Evolutionary conservation across 2,797 vertebrate genomes (phyloP), one percentile per base, ranked within the genome.

Genomic region (Martes flavigula): DNA sequence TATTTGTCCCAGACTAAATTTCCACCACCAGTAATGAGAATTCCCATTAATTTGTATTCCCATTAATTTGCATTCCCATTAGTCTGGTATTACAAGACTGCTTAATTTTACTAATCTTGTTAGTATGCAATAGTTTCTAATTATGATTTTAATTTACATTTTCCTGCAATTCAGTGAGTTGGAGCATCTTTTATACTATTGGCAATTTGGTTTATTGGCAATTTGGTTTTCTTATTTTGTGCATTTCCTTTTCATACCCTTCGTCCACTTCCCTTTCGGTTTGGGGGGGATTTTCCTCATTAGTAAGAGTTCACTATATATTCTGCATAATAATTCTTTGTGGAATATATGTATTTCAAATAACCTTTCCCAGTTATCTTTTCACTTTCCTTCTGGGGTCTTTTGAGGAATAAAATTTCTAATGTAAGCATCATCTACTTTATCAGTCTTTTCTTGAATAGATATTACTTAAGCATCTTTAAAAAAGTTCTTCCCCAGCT

Each of bases 81-180:
- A 46, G 48, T 60, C 64, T 43, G 48, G 17, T 23, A 58, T 87
- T 86, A 13, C 4, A 68, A 82, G 25, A 86, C 20, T 43, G 17
- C 27, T 75, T 86, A 30, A 56, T 72, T 89, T 90, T n/a, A 38
- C 8, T 51, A 66, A 72, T n/a, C 8, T 75, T 86, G 25, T 58
- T 85, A 32, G 38, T 75, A 18, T 85, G 87, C 62, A 70, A 70
- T 83, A 14, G 27, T 75, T 88, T 92, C 72, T 81, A 72, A 62
- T 84, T 91, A 30, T 84, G 48, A 78, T 85, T 95, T 79, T 82
- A 75, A 58, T 85, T 66, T 79, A 20, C n/a, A 85, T 66, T 92
- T 88, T 91, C 64, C 23, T 79, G n/a, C 40, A 89, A 73, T 70
- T 58, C 32, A 51, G 13, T 68, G 51, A 91, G 12, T 43, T 91